Evolutionary conservation across 2,797 vertebrate genomes (phyloP).

Genomic region (Helostoma temminkii): DNA sequence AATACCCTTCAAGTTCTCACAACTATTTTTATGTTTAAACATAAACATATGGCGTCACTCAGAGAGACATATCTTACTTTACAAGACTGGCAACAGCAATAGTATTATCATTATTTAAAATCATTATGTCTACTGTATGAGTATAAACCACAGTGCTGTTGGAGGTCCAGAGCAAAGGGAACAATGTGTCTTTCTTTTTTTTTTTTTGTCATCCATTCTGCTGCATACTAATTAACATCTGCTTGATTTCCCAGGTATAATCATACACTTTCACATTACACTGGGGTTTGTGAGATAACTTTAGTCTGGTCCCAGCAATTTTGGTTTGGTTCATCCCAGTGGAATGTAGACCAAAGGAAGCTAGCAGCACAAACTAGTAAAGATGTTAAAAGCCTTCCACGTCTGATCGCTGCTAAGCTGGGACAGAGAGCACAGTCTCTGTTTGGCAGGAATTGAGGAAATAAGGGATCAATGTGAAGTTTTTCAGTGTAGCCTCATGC

Average conservation of each 20-base stretch:
- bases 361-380: constrained; percentile 82
- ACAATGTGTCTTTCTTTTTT: constrained; percentile 83
- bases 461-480: constrained; percentile 92
- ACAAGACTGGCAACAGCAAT: constrained; percentile 91
- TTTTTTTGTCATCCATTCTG: constrained; percentile 96
- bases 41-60: constrained; percentile 85
- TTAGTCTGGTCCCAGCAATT: constrained; percentile 85
- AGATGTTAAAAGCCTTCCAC: constrained; percentile 79
- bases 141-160: constrained; percentile 61
- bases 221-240: constrained; percentile 86
- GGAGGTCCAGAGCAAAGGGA: constrained; percentile 85
- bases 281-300: constrained; percentile 66
- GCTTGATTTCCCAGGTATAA: constrained; percentile 43
- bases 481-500: constrained; percentile 91
- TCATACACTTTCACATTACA: too few species aligned
- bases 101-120: constrained; percentile 87
- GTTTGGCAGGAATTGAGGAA: constrained; percentile 89
- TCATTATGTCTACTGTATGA: constrained; percentile 83
- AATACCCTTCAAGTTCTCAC: constrained; percentile 85
- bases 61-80: constrained; percentile 84
- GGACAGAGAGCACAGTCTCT: constrained; percentile 89
- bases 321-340: constrained; percentile 78
- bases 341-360: constrained; percentile 90
- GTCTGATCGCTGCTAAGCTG: constrained; percentile 84
- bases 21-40: constrained; percentile 86